Percentiles rank a stretch among this genome's conserved stretches.
These are phyloP conservation scores for Lathamus discolor DNA, from an alignment of 2,113 vertebrate genomes.

Conservation along the genomic window DNA sequence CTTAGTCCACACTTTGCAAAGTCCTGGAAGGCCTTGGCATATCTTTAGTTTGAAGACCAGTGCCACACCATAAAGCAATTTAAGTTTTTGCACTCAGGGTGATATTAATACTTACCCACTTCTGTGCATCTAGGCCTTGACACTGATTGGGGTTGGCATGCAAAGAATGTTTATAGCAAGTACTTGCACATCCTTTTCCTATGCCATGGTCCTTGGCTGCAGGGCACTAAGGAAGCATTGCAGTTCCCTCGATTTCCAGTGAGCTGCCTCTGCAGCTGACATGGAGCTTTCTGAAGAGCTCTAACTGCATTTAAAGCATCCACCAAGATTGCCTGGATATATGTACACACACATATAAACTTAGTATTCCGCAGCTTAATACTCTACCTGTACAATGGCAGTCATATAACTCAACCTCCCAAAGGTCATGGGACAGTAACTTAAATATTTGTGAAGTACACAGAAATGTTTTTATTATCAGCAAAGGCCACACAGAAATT, in stretches of 20 bases:
- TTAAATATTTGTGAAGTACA: not conserved
- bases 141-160: not conserved
- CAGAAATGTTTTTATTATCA: not conserved
- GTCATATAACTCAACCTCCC: not conserved
- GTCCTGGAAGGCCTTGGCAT: not conserved
- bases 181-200: not conserved
- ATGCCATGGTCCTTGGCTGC: not conserved
- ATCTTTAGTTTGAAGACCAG: not conserved
- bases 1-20: not conserved
- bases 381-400: not conserved
- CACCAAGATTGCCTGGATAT: not conserved
- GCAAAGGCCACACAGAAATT: not conserved
- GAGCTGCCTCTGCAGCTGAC: not conserved
- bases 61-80: not conserved
- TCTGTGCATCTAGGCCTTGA: not conserved
- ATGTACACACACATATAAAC: not conserved
- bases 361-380: not conserved
- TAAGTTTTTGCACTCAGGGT: not conserved
- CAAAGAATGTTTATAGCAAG: not conserved
- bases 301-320: not conserved
- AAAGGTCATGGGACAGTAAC: not conserved
- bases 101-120: not conserved
- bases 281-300: rapidly evolving
- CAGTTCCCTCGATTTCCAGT: not conserved
- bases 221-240: not conserved